Evolutionary conservation across 2,797 vertebrate species (phyloP).

Genomic region (Erethizon dorsatum): DNA sequence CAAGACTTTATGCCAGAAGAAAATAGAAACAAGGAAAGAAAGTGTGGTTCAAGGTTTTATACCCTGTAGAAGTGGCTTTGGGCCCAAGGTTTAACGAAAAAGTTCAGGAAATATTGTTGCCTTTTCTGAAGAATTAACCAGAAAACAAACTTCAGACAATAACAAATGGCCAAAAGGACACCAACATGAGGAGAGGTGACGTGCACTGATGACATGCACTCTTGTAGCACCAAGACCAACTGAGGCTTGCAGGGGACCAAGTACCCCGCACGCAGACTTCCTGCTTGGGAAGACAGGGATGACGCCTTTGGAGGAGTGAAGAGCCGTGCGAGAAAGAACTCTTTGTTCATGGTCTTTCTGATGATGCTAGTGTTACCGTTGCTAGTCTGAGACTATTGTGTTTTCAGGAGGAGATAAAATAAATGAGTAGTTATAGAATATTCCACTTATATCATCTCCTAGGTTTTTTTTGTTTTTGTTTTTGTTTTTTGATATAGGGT

Average conservation of each 20-base stretch:
- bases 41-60: not conserved
- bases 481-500: not conserved
- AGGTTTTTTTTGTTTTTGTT: not conserved
- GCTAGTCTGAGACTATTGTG: not conserved
- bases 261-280: too few relatives aligned
- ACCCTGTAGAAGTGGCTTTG: not conserved
- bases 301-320: not conserved
- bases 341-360: not conserved
- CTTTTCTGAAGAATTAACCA: not conserved
- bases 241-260: not conserved
- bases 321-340: not conserved
- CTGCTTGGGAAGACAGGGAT: not conserved
- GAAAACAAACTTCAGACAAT: not conserved
- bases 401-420: constrained; percentile 9
- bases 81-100: not conserved
- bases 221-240: not conserved
- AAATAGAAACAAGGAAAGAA: constrained; percentile 12
- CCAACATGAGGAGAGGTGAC: not conserved
- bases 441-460: not conserved
- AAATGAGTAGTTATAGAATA: not conserved
- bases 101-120: not conserved
- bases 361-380: not conserved
- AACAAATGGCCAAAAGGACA: not conserved
- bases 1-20: not conserved
- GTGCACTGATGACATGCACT: not conserved